These are phyloP conservation scores for Pyxicephalus adspersus DNA, from an alignment of 2,113 vertebrate genomes.

Conservation along the genomic window DNA sequence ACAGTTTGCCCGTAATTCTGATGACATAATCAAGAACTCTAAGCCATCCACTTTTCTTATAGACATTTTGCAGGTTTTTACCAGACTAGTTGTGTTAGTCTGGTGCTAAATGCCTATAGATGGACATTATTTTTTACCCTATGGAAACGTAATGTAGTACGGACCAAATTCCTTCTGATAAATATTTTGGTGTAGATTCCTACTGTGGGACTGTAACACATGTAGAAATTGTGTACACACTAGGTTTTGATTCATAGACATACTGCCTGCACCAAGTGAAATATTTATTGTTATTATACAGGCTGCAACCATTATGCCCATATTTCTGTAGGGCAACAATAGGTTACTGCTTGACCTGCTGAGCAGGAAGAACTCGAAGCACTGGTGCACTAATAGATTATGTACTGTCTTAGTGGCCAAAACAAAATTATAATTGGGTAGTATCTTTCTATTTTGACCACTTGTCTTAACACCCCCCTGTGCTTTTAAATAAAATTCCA, in stretches of 20 bases:
- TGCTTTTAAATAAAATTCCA: constrained; percentile 86
- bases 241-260: constrained; percentile 83
- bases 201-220: constrained; percentile 85
- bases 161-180: constrained; percentile 87
- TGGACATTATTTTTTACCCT: constrained; percentile 88
- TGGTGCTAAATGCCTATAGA: constrained; percentile 90
- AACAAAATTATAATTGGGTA: constrained; percentile 79
- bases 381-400: constrained; percentile 83
- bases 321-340: constrained; percentile 72
- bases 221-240: constrained; percentile 85
- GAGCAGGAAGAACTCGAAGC: constrained; percentile 86
- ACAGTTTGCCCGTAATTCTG: constrained; percentile 99
- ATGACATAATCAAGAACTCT: constrained; percentile 92
- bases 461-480: constrained; percentile 84
- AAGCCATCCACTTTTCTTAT: constrained; percentile 95
- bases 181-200: constrained; percentile 89
- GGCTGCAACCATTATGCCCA: constrained; percentile 79
- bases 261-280: constrained; percentile 87
- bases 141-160: constrained; percentile 87
- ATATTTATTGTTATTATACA: constrained; percentile 82
- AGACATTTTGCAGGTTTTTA: constrained; percentile 84
- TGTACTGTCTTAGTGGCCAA: constrained; percentile 82
- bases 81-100: constrained; percentile 78
- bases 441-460: constrained; percentile 82
- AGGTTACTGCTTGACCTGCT: constrained; percentile 75